Conservation (phyloP, 2,113 vertebrate genomes). For the Tiliqua scincoides region DNA sequence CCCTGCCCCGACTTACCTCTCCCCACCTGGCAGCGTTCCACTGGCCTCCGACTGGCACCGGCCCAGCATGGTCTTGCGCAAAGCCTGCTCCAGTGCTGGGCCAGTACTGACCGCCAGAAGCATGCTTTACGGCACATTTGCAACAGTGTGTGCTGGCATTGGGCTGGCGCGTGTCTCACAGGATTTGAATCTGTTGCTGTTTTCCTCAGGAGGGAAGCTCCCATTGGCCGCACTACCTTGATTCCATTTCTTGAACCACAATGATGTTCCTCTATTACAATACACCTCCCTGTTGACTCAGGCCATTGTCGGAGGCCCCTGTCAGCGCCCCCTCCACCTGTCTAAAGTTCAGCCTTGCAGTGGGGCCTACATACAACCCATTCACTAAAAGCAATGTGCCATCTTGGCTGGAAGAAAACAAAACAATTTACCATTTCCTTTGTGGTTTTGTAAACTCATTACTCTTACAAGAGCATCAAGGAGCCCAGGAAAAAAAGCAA, state of each 20-base stretch:
- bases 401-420: background rate
- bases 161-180: too few relatives aligned
- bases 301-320: background rate
- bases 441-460: background rate
- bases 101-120: too few relatives aligned
- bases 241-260: background rate
- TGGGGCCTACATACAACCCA: background rate
- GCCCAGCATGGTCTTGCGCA: too few relatives aligned
- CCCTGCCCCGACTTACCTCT: too few relatives aligned
- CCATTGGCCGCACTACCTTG: background rate
- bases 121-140: too few relatives aligned
- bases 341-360: background rate
- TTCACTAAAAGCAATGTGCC: background rate
- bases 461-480: background rate
- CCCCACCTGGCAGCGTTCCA: too few relatives aligned
- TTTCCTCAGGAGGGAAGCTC: too few relatives aligned
- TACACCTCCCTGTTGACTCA: background rate
- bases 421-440: background rate
- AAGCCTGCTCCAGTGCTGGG: too few relatives aligned
- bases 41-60: too few relatives aligned
- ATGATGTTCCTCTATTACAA: background rate
- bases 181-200: too few relatives aligned
- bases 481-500: background rate
- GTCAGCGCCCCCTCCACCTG: background rate
- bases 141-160: too few relatives aligned